Evolutionary conservation across 2,888 invertebrate genomes (phyloP), one percentile per base, ranked within the genome.

Genomic region (Tenthredo livida): DNA sequence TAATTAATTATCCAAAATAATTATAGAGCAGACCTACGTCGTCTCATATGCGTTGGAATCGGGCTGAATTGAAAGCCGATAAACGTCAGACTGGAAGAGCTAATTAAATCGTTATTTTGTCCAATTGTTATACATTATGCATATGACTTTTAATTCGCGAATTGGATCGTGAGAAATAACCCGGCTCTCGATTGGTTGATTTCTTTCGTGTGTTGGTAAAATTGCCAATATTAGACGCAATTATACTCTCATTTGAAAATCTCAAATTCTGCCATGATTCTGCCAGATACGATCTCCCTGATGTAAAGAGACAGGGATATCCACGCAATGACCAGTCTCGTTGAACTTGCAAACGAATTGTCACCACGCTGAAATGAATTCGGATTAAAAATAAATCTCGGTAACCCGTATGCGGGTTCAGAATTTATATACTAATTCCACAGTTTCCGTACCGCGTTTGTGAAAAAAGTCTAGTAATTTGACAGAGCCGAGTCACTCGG

Each of bases 261-360:
- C 15, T 9, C 65, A 65, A 29, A 25, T 9, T n/a, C 65, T 15
- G 25, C 17, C 21, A 2, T 0, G 33, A 33, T 33, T 33, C 5
- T 5, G 5, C 4, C 33, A 33, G 5, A 33, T 37, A 6, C 37
- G 6, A 37, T 7, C 37, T 37, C 37, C 7, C 37, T 37, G 37
- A 37, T 37, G 37, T 37, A 7, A 37, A 37, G 37, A 37, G 37
- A 37, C 33, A 33, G 40, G 21, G 72, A 72, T 72, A 72, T 72
- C 40, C n/a, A 72, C 40, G 21, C 21, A 0, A 17, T 40, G 40
- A 9, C 12, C 40, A 40, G 72, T 40, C 72, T 40, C 72, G 72
- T 72, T 40, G 21, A 72, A 21, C 72, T 72, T 72, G 72, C 40
- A 73, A 73, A 73, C 43, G 72, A 73, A 73, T 73, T 73, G n/a